Conservation (phyloP, 2,113 vertebrate genomes). For the Tyto alba region DNA sequence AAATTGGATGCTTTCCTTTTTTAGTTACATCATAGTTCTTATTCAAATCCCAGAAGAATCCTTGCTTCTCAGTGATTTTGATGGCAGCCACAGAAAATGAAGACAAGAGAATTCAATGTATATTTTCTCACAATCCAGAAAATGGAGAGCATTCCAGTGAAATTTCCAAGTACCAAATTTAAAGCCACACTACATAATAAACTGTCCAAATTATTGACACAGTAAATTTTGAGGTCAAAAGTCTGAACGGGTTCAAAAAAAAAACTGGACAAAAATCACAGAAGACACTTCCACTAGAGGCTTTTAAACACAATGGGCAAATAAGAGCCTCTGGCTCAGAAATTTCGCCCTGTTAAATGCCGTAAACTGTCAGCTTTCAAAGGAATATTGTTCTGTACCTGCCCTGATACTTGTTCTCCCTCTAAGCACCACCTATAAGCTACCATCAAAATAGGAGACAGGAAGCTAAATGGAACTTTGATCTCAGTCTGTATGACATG, state of each 20-base stretch:
- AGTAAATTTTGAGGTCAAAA: neutral
- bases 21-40: neutral
- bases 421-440: neutral
- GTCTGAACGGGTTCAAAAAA: neutral
- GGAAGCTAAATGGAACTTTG: neutral
- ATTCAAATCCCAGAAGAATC: neutral
- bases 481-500: neutral
- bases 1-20: neutral
- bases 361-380: neutral
- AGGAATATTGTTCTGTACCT: neutral
- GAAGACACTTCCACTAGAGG: neutral
- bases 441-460: neutral
- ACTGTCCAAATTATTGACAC: neutral
- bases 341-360: slow-evolving; percentile 1
- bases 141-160: neutral
- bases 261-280: neutral
- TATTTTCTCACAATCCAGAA: neutral
- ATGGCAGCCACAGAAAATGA: neutral
- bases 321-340: neutral
- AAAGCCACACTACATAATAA: neutral
- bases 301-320: neutral
- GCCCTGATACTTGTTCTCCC: neutral
- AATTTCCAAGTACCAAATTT: neutral
- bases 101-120: neutral
- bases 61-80: neutral